Evolutionary conservation across 64 coral and sea anemone species (phyloP).

Genomic region (Platygyra sinensis): DNA sequence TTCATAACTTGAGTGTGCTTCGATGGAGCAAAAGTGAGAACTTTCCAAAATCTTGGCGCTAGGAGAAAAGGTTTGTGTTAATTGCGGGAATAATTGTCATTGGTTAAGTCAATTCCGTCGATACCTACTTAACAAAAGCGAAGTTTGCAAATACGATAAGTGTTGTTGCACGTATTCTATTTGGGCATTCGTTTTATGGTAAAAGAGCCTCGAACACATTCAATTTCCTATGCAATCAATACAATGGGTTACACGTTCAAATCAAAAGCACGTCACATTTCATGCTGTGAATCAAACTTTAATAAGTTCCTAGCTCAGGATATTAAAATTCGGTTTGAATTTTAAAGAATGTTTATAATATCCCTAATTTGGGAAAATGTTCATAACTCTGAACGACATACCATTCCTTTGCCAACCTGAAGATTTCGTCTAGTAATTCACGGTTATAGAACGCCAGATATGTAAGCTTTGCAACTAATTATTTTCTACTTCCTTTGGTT

Average conservation of each 20-base stretch:
- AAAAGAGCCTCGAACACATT: background rate
- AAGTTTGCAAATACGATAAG: background rate
- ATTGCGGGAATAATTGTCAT: background rate
- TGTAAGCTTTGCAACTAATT: background rate
- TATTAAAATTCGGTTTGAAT: background rate
- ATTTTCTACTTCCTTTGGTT: background rate
- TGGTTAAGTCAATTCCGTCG: background rate
- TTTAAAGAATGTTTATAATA: background rate
- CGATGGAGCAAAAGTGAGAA: background rate
- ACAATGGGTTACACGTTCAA: background rate
- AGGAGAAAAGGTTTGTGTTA: background rate
- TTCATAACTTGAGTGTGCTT: too few species aligned
- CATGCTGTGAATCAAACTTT: slow-evolving; percentile 1
- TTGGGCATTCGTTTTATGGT: background rate
- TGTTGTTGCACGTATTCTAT: background rate
- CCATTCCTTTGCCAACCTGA: background rate
- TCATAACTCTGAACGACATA: background rate
- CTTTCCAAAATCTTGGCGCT: background rate
- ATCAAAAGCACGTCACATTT: background rate
- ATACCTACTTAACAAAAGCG: background rate
- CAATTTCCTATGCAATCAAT: background rate
- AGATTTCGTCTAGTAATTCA: background rate
- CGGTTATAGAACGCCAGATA: background rate
- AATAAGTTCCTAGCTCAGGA: background rate
- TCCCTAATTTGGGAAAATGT: background rate